phyloP scores from a whole-genome alignment of 2,888 invertebrate species.

The Cataglyphis cursor region DNA sequence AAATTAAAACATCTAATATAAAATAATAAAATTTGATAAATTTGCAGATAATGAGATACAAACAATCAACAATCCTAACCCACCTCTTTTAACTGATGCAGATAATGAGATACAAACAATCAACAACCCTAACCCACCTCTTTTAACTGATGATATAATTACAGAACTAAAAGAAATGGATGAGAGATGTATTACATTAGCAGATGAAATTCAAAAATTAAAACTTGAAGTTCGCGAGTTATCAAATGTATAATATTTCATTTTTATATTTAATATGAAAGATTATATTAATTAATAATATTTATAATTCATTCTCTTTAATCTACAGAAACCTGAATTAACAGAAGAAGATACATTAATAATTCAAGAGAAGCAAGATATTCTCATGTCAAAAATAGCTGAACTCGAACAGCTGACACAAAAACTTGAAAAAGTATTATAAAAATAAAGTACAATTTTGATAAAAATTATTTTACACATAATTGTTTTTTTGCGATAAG shows the following conservation, averaged over 20 bases:
- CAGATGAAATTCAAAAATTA: constrained; percentile 86
- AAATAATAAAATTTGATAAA: constrained; percentile 61
- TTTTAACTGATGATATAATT: constrained; percentile 82
- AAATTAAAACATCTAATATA: not conserved
- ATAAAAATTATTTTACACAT: constrained; percentile 78
- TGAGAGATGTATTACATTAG: constrained; percentile 82
- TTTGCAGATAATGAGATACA: constrained; percentile 67
- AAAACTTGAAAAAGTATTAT: constrained; percentile 88
- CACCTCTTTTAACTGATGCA: constrained; percentile 79
- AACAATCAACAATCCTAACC: constrained; percentile 69
- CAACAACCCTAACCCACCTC: constrained; percentile 76
- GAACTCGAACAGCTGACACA: constrained; percentile 89
- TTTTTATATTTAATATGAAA: not conserved
- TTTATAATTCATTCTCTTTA: constrained; percentile 1
- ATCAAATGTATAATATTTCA: constrained; percentile 79
- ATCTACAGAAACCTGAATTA: constrained; percentile 88
- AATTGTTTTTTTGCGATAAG: constrained; percentile 74
- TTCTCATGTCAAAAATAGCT: constrained; percentile 89
- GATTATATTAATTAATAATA: not conserved
- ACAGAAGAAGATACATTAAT: constrained; percentile 88
- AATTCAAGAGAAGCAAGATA: constrained; percentile 88
- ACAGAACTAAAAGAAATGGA: constrained; percentile 87
- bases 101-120: constrained; percentile 68
- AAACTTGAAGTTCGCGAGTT: constrained; percentile 86
- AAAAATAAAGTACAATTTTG: constrained; percentile 81